A percentile compares a stretch with the other conserved stretches of the same genome.
These are phyloP conservation scores for Acipenser oxyrinchus DNA, from an alignment of 2,797 vertebrate species.

Conservation along the genomic window DNA sequence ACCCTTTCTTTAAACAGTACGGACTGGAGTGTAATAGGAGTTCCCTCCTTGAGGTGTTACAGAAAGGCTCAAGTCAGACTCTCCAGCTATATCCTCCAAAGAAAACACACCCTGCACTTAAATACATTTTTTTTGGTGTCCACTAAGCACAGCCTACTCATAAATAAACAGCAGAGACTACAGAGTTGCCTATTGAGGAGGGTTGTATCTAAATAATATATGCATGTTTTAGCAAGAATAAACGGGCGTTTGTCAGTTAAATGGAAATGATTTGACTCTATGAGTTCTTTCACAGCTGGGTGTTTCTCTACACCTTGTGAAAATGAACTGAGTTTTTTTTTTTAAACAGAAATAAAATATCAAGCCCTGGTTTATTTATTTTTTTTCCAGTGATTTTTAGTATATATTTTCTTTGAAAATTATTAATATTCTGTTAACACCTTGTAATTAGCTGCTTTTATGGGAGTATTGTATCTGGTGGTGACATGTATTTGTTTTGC, in stretches of 20 bases:
- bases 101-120: slow-evolving; percentile 50
- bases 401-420: no score
- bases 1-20: not conserved
- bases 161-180: slow-evolving; percentile 51
- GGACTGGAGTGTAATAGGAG: not conserved
- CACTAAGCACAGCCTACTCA: slow-evolving; percentile 40
- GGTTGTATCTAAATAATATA: slow-evolving; percentile 44
- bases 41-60: slow-evolving; percentile 5
- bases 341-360: no score
- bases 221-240: slow-evolving; percentile 47
- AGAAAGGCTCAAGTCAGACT: slow-evolving; percentile 43
- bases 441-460: no score
- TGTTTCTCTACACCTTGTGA: not conserved
- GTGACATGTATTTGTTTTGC: no score
- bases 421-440: no score
- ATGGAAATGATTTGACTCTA: not conserved
- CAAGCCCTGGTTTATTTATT: no score
- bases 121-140: slow-evolving; percentile 56
- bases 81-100: slow-evolving; percentile 43
- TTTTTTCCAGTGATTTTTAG: no score
- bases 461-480: no score
- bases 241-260: slow-evolving; percentile 18
- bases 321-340: not conserved
- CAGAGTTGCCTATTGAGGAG: slow-evolving; percentile 51
- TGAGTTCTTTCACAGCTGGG: not conserved